Base-by-base conservation (phyloP, 2,113 vertebrate species). In the Galemys pyrenaicus region DNA sequence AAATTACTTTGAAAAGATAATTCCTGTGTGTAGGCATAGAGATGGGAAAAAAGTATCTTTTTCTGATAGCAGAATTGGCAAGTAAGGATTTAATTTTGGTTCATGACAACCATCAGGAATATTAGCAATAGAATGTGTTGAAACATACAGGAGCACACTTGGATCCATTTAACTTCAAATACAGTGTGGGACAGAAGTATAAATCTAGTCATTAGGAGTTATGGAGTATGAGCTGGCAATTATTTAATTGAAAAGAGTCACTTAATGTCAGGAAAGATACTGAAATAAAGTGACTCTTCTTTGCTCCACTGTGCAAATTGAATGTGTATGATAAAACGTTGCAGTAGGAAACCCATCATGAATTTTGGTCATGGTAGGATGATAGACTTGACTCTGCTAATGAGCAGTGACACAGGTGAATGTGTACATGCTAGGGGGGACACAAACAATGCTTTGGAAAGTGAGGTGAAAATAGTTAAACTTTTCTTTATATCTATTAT, bases 211-310 rank as follows among this genome's bases (percentile, higher is more conserved):
- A 68, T 91, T 82, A 87, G 85, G 67, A 90, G 60, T 58, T 62
- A 35, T 64, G 51, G 75, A 26, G 51, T 32, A 71, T 26, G 44
- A 95, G 58, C 30, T 65, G 65, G 56, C 51, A 44, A 51, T 73
- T 41, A 79, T 65, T 96, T 87, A 87, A 92, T 94, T 79, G 85
- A 71, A 94, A 92, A 86, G 83, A 30, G 74, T 37, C 35, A 37
- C 9, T 68, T 89, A 39, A 82, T 20, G 39, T 83, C 87, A 80
- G 75, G 89, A 54, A 16, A 67, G 70, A 83, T 94, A 84, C 28
- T 78, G 67, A 83, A 91, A 93, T 87, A 65, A 96, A 93, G 89
- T 75, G 82, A 20, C 56, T 92, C 91, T 89, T 75, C 67, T 79
- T 90, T 73, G 93, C 49, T 95, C 58, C 70, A 28, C 46, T 28